phyloP scores from a whole-genome alignment of 2,888 invertebrate genomes.

The Ypsolopha sequella region DNA sequence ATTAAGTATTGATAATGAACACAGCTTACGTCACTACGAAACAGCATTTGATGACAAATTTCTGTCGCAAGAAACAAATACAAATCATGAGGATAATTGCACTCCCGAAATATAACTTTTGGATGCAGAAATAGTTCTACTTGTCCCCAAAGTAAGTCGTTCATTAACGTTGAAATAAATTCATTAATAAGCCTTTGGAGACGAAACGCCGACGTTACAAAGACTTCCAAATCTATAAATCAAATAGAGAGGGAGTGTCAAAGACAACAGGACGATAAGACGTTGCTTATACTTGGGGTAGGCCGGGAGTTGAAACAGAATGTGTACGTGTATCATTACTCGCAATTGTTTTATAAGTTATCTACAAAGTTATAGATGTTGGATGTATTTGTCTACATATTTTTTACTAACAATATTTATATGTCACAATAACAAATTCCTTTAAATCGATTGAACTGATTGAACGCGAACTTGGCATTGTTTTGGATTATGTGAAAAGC shows the following conservation, averaged over 20 bases:
- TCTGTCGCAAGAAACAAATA: not conserved
- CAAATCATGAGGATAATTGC: constrained; percentile 22
- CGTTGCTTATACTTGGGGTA: constrained; percentile 10
- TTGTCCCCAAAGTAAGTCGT: constrained; percentile 62
- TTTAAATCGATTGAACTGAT: no score
- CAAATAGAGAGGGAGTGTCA: constrained; percentile 69
- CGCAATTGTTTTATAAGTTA: no score
- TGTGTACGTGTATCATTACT: no score
- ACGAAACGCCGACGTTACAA: constrained; percentile 54
- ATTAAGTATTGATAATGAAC: no score
- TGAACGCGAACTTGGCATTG: no score
- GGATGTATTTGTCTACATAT: no score
- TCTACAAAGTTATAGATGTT: no score
- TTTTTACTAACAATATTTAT: no score
- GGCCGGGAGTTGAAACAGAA: no score
- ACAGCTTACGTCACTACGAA: no score
- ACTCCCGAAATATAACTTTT: constrained; percentile 45
- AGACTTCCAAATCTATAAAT: constrained; percentile 52
- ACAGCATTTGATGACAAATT: not conserved
- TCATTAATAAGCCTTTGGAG: constrained; percentile 64
- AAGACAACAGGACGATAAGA: constrained; percentile 58
- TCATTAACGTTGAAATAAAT: constrained; percentile 70
- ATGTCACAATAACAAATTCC: no score
- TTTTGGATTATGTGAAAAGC: no score
- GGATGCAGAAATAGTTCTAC: constrained; percentile 58